Evolutionary conservation across 1,140 invertebrate genomes (phyloP).

Genomic region (Eriosoma lanigerum): DNA sequence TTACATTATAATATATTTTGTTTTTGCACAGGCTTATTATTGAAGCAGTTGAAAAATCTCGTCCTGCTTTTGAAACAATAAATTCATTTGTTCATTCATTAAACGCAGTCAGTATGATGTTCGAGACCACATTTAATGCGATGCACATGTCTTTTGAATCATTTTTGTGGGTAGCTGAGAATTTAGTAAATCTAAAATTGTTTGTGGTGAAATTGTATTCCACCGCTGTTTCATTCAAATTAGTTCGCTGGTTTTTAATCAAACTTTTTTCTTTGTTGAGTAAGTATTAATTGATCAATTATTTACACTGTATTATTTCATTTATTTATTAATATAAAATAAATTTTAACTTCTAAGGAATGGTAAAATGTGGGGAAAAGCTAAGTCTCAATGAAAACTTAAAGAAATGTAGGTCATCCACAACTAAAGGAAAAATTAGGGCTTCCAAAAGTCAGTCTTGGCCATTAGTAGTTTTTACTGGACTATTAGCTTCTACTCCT

Average conservation of each 20-base stretch:
- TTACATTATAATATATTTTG: constrained; percentile 19
- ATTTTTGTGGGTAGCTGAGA: constrained; percentile 91
- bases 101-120: constrained; percentile 91
- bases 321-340: too few relatives aligned
- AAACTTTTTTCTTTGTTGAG: constrained; percentile 72
- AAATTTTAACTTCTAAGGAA: too few relatives aligned
- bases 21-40: constrained; percentile 69
- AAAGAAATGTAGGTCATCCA: neutral
- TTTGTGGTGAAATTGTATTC: constrained; percentile 84
- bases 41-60: constrained; percentile 85
- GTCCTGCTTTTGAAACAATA: constrained; percentile 90
- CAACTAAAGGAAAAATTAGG: constrained; percentile 56
- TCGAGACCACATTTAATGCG: constrained; percentile 94
- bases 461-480: constrained; percentile 80
- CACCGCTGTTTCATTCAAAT: constrained; percentile 77
- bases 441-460: constrained; percentile 65
- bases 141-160: constrained; percentile 93
- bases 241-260: constrained; percentile 76
- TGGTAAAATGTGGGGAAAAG: neutral
- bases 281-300: constrained; percentile 57
- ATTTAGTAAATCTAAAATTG: constrained; percentile 79
- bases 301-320: too few relatives aligned
- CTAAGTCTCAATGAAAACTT: neutral
- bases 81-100: constrained; percentile 90
- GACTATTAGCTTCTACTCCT: constrained; percentile 83